Percentiles rank a stretch among this genome's conserved stretches.
Conservation (phyloP, 2,797 vertebrate genomes). For the Zenarchopterus dispar region DNA sequence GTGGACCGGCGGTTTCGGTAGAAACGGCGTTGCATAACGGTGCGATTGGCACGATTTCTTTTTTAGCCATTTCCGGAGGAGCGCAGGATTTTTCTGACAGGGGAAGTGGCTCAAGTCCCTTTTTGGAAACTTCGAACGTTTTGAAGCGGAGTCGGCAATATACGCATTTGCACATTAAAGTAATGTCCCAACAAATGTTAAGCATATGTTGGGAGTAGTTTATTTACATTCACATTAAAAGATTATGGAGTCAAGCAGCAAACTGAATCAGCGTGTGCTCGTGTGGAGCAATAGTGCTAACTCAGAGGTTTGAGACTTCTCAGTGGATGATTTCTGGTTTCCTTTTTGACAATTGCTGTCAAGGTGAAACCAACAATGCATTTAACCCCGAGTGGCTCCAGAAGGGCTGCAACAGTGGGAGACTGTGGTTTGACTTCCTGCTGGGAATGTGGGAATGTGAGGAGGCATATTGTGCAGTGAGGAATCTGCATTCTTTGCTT, state of each 20-base stretch:
- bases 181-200: constrained; percentile 29
- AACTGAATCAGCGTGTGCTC: constrained; percentile 11
- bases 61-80: neutral
- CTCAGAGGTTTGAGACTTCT: constrained; percentile 18
- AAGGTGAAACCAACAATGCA: constrained; percentile 50
- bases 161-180: constrained; percentile 50
- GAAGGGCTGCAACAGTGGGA: constrained; percentile 1
- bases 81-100: neutral
- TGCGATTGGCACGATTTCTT: neutral
- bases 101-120: constrained; percentile 7
- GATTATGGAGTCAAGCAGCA: constrained; percentile 18
- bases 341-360: constrained; percentile 34
- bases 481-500: too few relatives aligned
- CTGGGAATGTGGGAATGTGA: constrained; percentile 5
- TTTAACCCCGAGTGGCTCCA: constrained; percentile 31
- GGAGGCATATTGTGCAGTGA: too few relatives aligned
- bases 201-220: constrained; percentile 42
- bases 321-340: constrained; percentile 14
- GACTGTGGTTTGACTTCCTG: neutral
- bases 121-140: constrained; percentile 32
- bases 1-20: constrained; percentile 16
- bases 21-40: constrained; percentile 5
- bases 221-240: constrained; percentile 36
- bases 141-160: constrained; percentile 13
- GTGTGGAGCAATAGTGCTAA: constrained; percentile 13